Percentiles rank a stretch among this genome's conserved stretches.
These are phyloP conservation scores for Plusia festucae DNA, from an alignment of 2,888 invertebrate species.

Conservation along the genomic window DNA sequence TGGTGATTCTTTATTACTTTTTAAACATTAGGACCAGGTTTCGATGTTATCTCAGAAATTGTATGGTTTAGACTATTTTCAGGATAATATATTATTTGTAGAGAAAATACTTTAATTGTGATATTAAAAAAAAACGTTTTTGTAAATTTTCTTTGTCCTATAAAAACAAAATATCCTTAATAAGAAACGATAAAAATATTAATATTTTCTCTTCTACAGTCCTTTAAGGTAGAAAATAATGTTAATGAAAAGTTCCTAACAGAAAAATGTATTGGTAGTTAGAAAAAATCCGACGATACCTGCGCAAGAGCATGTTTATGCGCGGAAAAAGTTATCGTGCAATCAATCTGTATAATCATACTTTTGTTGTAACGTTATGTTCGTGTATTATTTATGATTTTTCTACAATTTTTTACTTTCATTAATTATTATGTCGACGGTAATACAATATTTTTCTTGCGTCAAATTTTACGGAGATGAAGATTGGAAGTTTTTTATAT, in stretches of 20 bases:
- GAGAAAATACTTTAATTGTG: too few relatives aligned
- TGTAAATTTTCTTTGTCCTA: too few relatives aligned
- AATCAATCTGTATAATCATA: slow-evolving; percentile 44
- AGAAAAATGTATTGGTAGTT: neutral
- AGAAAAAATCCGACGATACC: slow-evolving; percentile 26
- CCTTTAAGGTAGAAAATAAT: neutral
- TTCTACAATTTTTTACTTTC: slow-evolving; percentile 31
- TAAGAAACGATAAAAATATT: neutral
- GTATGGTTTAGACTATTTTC: too few relatives aligned
- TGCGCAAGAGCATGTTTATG: slow-evolving; percentile 36
- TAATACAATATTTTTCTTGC: slow-evolving; percentile 19
- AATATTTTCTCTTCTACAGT: neutral
- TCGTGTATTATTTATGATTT: slow-evolving; percentile 42
- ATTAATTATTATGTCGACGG: slow-evolving; percentile 8
- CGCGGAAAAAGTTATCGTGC: slow-evolving; percentile 45
- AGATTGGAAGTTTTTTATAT: too few relatives aligned
- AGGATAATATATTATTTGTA: too few relatives aligned
- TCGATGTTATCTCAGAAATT: neutral
- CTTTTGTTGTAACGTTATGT: slow-evolving; percentile 39
- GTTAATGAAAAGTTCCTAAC: neutral
- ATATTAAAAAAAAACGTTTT: too few relatives aligned
- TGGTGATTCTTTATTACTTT: too few relatives aligned
- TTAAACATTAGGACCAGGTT: neutral
- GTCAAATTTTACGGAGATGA: neutral
- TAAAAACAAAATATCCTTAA: neutral